These are phyloP conservation scores for Atta colombica DNA, from an alignment of 1,140 invertebrate species.

Conservation along the genomic window DNA sequence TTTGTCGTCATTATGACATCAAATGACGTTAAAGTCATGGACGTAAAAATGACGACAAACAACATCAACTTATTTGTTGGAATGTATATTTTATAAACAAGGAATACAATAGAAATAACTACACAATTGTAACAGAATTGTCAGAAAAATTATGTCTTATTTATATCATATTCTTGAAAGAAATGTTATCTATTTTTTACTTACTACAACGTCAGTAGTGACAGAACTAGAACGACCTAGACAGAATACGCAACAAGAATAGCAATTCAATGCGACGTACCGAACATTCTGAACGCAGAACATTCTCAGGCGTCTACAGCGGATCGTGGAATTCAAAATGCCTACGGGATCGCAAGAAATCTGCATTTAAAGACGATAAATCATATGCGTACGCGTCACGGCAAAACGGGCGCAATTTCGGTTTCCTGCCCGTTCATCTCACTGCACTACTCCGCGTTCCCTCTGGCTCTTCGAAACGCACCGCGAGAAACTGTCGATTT, in stretches of 20 bases:
- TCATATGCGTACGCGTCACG: constrained; percentile 71
- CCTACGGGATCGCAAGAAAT: constrained; percentile 65
- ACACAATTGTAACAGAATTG: not conserved
- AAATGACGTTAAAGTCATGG: too few species aligned
- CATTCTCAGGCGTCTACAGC: constrained; percentile 35
- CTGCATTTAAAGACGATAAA: constrained; percentile 82
- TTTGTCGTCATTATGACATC: too few species aligned
- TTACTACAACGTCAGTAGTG: constrained; percentile 6
- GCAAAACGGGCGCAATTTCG: constrained; percentile 78
- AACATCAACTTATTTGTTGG: too few species aligned
- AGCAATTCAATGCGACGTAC: constrained; percentile 17
- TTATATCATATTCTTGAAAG: not conserved
- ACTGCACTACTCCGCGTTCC: constrained; percentile 27
- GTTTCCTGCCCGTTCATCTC: constrained; percentile 75
- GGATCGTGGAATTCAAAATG: constrained; percentile 38
- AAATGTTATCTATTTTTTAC: not conserved
- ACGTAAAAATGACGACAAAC: too few species aligned
- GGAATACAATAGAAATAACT: not conserved
- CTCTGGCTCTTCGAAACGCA: constrained; percentile 58
- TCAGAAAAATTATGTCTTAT: not conserved
- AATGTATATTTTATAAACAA: not conserved
- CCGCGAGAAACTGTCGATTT: constrained; percentile 75
- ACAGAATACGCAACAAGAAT: not conserved
- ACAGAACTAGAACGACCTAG: not conserved
- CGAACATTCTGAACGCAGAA: not conserved